Evolutionary conservation across 1,140 invertebrate species (phyloP), one percentile per base, ranked within the genome.

Genomic region (Thaumatotibia leucotreta): DNA sequence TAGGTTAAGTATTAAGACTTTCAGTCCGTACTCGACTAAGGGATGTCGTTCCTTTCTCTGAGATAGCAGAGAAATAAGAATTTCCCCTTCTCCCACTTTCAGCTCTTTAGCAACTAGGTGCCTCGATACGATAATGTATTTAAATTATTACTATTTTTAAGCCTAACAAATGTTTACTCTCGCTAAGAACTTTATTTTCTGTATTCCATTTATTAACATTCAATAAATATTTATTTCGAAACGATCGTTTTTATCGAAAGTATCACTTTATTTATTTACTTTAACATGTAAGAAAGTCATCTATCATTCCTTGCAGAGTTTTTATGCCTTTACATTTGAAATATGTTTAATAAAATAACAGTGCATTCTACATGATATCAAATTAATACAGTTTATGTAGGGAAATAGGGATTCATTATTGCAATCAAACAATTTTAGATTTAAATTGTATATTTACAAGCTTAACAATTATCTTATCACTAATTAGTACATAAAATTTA

Each of bases 21-120:
- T 61, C 54, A 62, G 63, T 23, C 50, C 23, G 22, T 54, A 24
- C n/a, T 54, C 23, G 23, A 17, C 52, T 70, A 69, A 76, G 72
- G 83, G 74, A 75, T 61, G 72, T 80, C 67, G 80, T 90, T 90
- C 85, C 78, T 83, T 90, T 81, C 88, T 90, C 88, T 90, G 86
- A 17, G 39, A 17, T 50, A 86, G 86, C 86, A 90, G 88, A 90
- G 88, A 80, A 70, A 90, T 83, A 80, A 72, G 88, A 88, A 90
- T 11, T 45, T 61, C 39, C 27, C 61, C 20, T 32, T 61, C 14
- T 45, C 23, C 17, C 23, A 35, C 27, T 66, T 35, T 29, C 61
- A 61, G 33, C 23, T 52, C 14, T 67, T 52, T 31, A 61, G 14
- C 14, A 58, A 14, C 52, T n/a, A 11, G 24, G 24, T 27, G 23